These are phyloP conservation scores for Sebastes variabilis DNA, from an alignment of 2,797 vertebrate genomes.

Conservation along the genomic window DNA sequence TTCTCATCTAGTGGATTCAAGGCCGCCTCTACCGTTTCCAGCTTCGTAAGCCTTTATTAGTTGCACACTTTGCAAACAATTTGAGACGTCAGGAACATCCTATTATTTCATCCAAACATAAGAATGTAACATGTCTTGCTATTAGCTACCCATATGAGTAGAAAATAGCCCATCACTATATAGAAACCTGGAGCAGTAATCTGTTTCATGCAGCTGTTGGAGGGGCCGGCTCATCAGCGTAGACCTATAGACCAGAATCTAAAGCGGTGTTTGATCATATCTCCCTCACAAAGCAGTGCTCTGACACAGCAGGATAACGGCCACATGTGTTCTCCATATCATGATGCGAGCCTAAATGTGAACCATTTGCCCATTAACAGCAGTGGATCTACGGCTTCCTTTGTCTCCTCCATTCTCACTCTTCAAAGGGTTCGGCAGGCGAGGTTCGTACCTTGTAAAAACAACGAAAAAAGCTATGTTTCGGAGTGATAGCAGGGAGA, in stretches of 20 bases:
- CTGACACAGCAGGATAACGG: constrained; percentile 62
- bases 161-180: constrained; percentile 21
- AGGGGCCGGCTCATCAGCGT: constrained; percentile 37
- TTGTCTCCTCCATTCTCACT: constrained; percentile 65
- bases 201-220: constrained; percentile 47
- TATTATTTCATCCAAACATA: constrained; percentile 34
- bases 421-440: constrained; percentile 78
- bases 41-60: constrained; percentile 43
- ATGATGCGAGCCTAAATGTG: constrained; percentile 70
- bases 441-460: constrained; percentile 78
- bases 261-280: constrained; percentile 71
- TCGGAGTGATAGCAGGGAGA: constrained; percentile 68
- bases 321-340: constrained; percentile 84
- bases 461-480: constrained; percentile 69
- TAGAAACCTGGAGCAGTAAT: constrained; percentile 20
- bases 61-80: constrained; percentile 64
- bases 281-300: constrained; percentile 50
- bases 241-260: constrained; percentile 37
- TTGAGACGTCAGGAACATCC: constrained; percentile 47
- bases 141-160: constrained; percentile 28
- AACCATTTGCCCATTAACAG: constrained; percentile 81
- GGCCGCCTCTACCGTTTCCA: constrained; percentile 23
- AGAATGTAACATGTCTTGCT: constrained; percentile 31
- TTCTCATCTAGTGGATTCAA: constrained; percentile 52
- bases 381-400: constrained; percentile 74